Percentiles rank a stretch among this genome's conserved stretches.
Evolutionary conservation across 2,797 vertebrate genomes (phyloP).

Genomic region (Coregonus suidteri): DNA sequence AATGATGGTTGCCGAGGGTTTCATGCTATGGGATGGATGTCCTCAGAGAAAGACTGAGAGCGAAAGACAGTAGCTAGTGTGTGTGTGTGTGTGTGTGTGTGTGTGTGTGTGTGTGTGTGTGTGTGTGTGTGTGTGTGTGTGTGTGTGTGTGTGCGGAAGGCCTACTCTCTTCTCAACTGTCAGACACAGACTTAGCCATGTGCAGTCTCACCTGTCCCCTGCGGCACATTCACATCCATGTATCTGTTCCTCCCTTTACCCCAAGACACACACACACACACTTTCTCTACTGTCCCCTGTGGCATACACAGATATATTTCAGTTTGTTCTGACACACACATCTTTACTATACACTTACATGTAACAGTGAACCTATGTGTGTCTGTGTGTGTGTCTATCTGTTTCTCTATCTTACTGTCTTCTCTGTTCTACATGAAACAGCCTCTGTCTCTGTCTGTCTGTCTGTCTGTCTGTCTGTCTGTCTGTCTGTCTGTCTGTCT

Average conservation of each 20-base stretch:
- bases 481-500: constrained; percentile 6
- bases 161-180: neutral
- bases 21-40: constrained; percentile 61
- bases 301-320: constrained; percentile 3
- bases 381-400: neutral
- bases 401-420: too few relatives aligned
- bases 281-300: neutral
- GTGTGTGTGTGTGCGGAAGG: neutral
- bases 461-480: constrained; percentile 57
- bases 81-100: constrained; percentile 9
- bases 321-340: constrained; percentile 22
- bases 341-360: neutral
- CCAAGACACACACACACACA: constrained; percentile 18
- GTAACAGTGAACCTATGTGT: neutral
- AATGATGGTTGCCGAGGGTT: constrained; percentile 48
- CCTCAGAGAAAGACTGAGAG: constrained; percentile 42
- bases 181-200: neutral
- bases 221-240: constrained; percentile 3
- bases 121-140: constrained; percentile 9
- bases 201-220: neutral
- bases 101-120: constrained; percentile 9
- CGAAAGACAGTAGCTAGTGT: neutral
- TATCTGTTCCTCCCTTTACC: neutral
- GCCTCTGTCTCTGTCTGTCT: constrained; percentile 60
- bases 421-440: too few relatives aligned